These are phyloP conservation scores for Phoebastria nigripes DNA, from an alignment of 2,797 vertebrate species.

Conservation along the genomic window DNA sequence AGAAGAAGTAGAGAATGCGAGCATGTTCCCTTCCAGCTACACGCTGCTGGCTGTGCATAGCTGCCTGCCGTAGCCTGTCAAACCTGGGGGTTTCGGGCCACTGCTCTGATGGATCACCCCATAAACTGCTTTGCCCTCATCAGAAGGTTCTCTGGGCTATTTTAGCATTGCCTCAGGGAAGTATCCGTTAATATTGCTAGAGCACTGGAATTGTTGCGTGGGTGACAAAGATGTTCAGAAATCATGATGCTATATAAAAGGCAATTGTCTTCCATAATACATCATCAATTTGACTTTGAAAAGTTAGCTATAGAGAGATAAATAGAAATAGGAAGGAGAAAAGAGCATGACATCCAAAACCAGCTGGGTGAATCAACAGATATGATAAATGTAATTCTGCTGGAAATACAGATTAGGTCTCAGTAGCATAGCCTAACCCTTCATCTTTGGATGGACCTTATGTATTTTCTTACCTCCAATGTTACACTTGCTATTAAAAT, in stretches of 20 bases:
- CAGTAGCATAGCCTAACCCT: not conserved
- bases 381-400: not conserved
- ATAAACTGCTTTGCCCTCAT: not conserved
- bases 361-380: not conserved
- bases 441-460: not conserved
- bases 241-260: not conserved
- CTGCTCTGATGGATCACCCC: not conserved
- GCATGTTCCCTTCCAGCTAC: not conserved
- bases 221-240: not conserved
- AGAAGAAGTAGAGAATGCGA: rapidly evolving
- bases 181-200: not conserved
- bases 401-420: not conserved
- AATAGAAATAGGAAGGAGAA: not conserved
- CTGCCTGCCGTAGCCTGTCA: not conserved
- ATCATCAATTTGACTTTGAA: not conserved
- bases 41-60: rapidly evolving
- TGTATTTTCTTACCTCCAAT: too few relatives aligned
- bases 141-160: not conserved
- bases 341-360: not conserved
- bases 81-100: not conserved
- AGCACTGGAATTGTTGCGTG: not conserved
- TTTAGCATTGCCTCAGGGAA: not conserved
- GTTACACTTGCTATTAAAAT: not conserved
- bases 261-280: not conserved
- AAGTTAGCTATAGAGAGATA: not conserved